Base-by-base conservation (phyloP, 2,888 invertebrate genomes). In the Pterostichus niger region DNA sequence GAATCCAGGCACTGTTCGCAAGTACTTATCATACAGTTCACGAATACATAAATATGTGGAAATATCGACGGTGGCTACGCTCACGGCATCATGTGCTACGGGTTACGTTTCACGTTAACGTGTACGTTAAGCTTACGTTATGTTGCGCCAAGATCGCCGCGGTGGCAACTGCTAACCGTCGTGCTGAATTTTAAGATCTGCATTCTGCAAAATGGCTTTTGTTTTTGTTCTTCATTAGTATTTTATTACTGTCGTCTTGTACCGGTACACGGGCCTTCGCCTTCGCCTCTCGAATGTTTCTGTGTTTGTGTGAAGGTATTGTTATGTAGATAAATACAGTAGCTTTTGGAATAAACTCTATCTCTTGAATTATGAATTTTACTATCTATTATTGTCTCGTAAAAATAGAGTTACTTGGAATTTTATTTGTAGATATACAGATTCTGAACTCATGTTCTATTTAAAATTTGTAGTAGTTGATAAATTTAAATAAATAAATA, bases 181-280 rank as follows among this genome's bases (percentile, higher is more conserved):
- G 75, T 82, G 80, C 80, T 82, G 82, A 82, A 82, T 82, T 82
- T 82, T 82, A 82, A 82, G 75, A 75, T 82, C 52, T 54, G 71
- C 71, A 73, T 80, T 61, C 80, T 54, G 33, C 35, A 76, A 73
- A 71, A 71, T 56, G 54, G 82, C 82, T 75, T 46, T 82, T 75
- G 81, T 81, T 82, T 82, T 82, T 82, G 82, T 82, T 33, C 82
- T 68, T 82, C 82, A 82, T 82, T 82, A 82, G 82, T 82, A 82
- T 82, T 82, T 82, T 82, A 82, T 82, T 82, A 49, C 75, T 52
- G 75, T 82, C 52, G 82, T 75, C 82, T n/a, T 73, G 49, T 10
- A 73, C 73, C 40, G 9, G 3, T 40, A 2, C 40, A 40, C 40
- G 40, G 31, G n/a, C 9, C 3, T 24, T 24, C n/a, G 24, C 64